Evolutionary conservation across 2,797 vertebrate species (phyloP).

Genomic region (Arctocebus calabarensis): DNA sequence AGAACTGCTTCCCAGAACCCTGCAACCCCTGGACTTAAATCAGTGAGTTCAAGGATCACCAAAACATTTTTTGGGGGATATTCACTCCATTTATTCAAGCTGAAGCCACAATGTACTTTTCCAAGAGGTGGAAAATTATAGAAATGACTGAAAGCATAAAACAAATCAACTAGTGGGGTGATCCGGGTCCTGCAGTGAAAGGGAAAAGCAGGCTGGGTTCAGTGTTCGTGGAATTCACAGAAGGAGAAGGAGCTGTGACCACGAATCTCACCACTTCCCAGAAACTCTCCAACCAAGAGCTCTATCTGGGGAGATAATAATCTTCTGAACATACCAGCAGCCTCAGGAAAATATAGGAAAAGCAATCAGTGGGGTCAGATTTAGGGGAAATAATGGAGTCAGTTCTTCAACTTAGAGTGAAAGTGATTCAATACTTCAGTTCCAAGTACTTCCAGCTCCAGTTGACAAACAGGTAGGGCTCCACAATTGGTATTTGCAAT

Average conservation of each 20-base stretch:
- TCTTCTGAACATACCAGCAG: slow-evolving; percentile 39
- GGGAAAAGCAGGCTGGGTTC: neutral
- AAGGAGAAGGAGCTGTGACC: neutral
- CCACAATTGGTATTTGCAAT: slow-evolving; percentile 65
- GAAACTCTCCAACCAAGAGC: slow-evolving; percentile 64
- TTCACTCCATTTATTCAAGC: neutral
- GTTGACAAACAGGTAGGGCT: slow-evolving; percentile 44
- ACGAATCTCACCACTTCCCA: slow-evolving; percentile 36
- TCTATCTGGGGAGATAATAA: slow-evolving; percentile 19
- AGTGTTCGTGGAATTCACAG: neutral
- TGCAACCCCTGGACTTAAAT: neutral
- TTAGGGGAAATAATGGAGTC: neutral
- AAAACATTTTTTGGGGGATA: neutral
- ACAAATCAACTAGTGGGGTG: neutral
- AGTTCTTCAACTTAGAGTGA: neutral
- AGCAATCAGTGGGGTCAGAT: neutral
- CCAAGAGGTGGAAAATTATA: neutral
- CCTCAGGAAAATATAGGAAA: slow-evolving; percentile 18
- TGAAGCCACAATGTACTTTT: neutral
- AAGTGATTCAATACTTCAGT: neutral
- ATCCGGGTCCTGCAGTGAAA: neutral
- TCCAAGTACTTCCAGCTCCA: slow-evolving; percentile 14
- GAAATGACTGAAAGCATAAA: slow-evolving; percentile 20
- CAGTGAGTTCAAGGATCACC: neutral
- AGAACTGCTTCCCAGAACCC: slow-evolving; percentile 8